Conservation (phyloP, 2,797 vertebrate species). For the Anniella stebbinsi region DNA sequence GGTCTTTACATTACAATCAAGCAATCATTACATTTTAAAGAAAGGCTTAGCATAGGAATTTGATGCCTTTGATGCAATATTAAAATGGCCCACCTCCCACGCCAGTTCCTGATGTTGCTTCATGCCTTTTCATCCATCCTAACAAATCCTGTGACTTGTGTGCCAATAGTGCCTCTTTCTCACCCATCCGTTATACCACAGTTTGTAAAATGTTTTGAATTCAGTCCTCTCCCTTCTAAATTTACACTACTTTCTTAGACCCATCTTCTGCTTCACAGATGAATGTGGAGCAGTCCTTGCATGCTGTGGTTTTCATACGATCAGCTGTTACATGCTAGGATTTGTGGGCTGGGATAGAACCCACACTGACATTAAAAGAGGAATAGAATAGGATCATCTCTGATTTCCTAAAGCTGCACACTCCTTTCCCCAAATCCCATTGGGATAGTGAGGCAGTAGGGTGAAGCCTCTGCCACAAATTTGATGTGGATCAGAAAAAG, state of each 20-base stretch:
- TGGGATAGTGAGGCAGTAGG: neutral
- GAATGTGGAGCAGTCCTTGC: neutral
- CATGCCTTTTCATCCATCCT: neutral
- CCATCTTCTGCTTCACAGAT: neutral
- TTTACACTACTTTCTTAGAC: neutral
- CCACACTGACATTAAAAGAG: neutral
- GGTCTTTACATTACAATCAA: neutral
- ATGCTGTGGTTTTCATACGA: neutral
- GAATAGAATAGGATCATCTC: no score
- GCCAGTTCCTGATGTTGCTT: neutral
- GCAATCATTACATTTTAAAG: neutral
- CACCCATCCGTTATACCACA: neutral
- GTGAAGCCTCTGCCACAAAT: neutral
- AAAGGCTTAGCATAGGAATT: neutral
- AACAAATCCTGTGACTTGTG: neutral
- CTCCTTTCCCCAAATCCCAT: neutral
- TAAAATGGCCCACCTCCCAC: neutral
- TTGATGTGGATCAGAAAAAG: neutral
- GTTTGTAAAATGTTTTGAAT: neutral
- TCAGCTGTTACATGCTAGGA: neutral
- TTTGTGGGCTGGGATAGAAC: neutral
- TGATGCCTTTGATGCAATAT: slow-evolving; percentile 8
- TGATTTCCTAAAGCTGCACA: neutral
- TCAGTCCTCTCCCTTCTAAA: neutral
- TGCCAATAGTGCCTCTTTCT: neutral